Base-by-base conservation (phyloP, 2,797 vertebrate species). In the Xiphorhynchus erythropygius region DNA sequence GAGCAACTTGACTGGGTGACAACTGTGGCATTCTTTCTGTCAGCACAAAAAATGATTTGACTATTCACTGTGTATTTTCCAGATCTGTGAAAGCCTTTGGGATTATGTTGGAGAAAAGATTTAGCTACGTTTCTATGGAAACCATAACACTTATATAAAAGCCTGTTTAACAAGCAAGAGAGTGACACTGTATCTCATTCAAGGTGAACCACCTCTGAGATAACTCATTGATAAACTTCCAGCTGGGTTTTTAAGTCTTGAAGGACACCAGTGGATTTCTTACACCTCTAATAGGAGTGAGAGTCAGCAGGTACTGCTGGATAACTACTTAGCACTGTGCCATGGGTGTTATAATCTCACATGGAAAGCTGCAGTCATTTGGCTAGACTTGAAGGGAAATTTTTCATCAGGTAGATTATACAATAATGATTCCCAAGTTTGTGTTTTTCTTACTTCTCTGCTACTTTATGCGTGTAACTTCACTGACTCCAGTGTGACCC, bases 71-170 rank as follows among this genome's bases (percentile, higher is more conserved):
- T 73, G 76, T 96, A 94, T 94, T 94, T 96, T 91, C 59, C 82
- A 93, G 84, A 78, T 96, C 94, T 97, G 32, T 87, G 75, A 93
- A 97, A 96, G 93, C 96, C 92, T 96, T 88, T 56, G 44, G 93
- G 95, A 97, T 97, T 97, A 83, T 95, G 88, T 77, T 90, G 95
- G 92, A 98, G 96, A 91, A 97, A 97, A 91, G 93, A 95, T 96
- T 98, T 95, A 95, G 95, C 96, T 96, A 95, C 67, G 97, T 98
- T 98, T 94, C 97, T 94, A 97, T 98, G 97, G 98, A 93, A 98
- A 98, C 97, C 39, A 23, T 91, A 97, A 95, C 91, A 80, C 94
- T 90, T 96, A 88, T 19, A 84, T 95, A 96, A 95, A 93, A 97
- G 87, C 71, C 91, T 97, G 92, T 95, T 98, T 97, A 98, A 97